These are phyloP conservation scores for Saguinus midas DNA, from an alignment of 2,113 vertebrate species.

Conservation along the genomic window DNA sequence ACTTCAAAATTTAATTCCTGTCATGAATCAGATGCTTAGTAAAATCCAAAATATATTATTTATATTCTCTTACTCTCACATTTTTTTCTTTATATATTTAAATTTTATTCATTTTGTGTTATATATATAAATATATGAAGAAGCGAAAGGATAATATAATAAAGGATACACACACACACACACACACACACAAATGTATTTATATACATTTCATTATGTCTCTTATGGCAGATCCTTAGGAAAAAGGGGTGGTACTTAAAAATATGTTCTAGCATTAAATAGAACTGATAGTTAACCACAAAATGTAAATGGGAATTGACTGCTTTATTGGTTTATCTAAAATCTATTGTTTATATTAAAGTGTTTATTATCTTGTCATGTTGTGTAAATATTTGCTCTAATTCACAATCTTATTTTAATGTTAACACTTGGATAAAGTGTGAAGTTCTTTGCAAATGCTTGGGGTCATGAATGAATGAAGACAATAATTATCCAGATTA, in stretches of 20 bases:
- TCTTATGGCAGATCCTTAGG: neutral
- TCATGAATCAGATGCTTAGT: neutral
- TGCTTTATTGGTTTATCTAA: neutral
- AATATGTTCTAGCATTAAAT: neutral
- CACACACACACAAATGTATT: too few species aligned
- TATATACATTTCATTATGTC: neutral
- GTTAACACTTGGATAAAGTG: neutral
- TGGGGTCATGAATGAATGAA: neutral
- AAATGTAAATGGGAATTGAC: neutral
- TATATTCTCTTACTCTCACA: neutral
- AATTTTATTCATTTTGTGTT: neutral
- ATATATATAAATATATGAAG: too few species aligned
- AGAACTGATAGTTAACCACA: neutral
- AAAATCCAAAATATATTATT: neutral
- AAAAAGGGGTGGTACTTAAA: neutral
- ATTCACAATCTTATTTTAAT: constrained; percentile 1
- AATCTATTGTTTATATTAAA: neutral
- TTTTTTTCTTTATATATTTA: neutral
- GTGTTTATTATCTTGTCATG: neutral
- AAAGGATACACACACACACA: too few species aligned
- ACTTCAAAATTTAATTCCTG: neutral
- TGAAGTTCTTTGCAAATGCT: neutral
- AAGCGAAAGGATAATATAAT: too few species aligned
- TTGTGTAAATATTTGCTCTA: neutral
- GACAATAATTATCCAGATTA: neutral